Evolutionary conservation across 2,797 vertebrate genomes (phyloP).

Genomic region (Tinamus major): DNA sequence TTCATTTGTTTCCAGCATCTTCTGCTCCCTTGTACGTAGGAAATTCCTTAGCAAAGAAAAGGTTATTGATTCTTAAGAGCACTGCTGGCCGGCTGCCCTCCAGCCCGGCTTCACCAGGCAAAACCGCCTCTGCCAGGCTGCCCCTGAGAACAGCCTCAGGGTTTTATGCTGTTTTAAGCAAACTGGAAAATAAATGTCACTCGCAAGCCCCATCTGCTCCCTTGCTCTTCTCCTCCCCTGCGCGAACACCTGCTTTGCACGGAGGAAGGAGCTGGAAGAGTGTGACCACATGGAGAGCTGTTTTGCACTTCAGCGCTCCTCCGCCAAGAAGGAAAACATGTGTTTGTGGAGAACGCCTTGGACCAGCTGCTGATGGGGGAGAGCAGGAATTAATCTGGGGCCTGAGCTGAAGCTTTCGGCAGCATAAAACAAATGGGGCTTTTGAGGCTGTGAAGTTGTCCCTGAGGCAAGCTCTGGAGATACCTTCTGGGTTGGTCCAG

Average conservation of each 20-base stretch:
- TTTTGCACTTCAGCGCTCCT: not conserved
- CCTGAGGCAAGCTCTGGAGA: not conserved
- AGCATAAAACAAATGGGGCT: not conserved
- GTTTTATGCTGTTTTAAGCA: not conserved
- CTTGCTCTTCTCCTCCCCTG: not conserved
- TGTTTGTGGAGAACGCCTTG: not conserved
- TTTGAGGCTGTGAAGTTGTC: not conserved
- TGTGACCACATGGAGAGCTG: not conserved
- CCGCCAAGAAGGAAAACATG: not conserved
- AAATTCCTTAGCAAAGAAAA: conserved; percentile 27
- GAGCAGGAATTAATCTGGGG: not conserved
- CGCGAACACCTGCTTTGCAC: not conserved
- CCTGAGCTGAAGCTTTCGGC: not conserved
- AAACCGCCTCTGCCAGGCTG: not conserved
- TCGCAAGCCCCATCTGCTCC: not conserved
- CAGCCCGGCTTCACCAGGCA: not conserved
- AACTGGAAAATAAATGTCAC: conserved; percentile 47
- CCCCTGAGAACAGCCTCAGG: accelerated
- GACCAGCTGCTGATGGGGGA: not conserved
- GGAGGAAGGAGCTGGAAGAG: not conserved
- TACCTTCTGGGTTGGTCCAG: not conserved
- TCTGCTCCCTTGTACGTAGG: not conserved
- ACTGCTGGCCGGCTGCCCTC: not conserved
- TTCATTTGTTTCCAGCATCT: conserved; percentile 47
- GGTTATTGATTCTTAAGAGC: conserved; percentile 8